A percentile compares a stretch with the other conserved stretches of the same genome.
phyloP scores from a whole-genome alignment of 2,888 invertebrate species.

The Theodoxus fluviatilis region DNA sequence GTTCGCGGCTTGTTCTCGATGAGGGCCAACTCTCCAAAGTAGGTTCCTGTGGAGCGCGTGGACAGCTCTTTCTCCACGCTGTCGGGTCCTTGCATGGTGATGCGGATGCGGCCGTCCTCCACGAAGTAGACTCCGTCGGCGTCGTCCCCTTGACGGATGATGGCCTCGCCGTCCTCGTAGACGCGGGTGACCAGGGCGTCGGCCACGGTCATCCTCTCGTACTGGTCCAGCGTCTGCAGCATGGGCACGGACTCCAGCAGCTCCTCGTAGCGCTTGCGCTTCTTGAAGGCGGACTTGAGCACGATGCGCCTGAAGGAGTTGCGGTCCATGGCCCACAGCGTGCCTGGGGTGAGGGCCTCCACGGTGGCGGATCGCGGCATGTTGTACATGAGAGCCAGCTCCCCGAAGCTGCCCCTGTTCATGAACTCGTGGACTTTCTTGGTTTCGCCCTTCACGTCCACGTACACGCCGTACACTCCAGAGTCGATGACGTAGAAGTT shows the following conservation, averaged over 20 bases:
- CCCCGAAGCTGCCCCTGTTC: constrained; percentile 64
- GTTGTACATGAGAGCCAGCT: constrained; percentile 65
- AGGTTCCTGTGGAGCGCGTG: constrained; percentile 75
- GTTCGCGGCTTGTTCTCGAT: constrained; percentile 96
- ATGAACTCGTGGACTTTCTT: constrained; percentile 63
- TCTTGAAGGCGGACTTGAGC: constrained; percentile 64
- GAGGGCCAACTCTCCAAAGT: constrained; percentile 95
- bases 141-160: constrained; percentile 61
- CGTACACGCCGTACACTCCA: constrained; percentile 62
- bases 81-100: constrained; percentile 79
- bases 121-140: constrained; percentile 66
- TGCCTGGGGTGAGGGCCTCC: constrained; percentile 53
- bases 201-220: constrained; percentile 65
- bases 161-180: constrained; percentile 56
- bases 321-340: constrained; percentile 66
- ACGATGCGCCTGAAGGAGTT: constrained; percentile 64
- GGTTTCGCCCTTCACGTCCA: constrained; percentile 52
- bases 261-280: constrained; percentile 63
- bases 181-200: constrained; percentile 59
- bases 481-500: constrained; percentile 66
- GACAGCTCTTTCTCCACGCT: constrained; percentile 75
- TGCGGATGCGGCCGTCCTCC: constrained; percentile 81
- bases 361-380: constrained; percentile 66
- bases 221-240: constrained; percentile 58
- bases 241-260: constrained; percentile 62